phyloP scores from a whole-genome alignment of 2,888 invertebrate genomes.

The Drosophila meridionalis region DNA sequence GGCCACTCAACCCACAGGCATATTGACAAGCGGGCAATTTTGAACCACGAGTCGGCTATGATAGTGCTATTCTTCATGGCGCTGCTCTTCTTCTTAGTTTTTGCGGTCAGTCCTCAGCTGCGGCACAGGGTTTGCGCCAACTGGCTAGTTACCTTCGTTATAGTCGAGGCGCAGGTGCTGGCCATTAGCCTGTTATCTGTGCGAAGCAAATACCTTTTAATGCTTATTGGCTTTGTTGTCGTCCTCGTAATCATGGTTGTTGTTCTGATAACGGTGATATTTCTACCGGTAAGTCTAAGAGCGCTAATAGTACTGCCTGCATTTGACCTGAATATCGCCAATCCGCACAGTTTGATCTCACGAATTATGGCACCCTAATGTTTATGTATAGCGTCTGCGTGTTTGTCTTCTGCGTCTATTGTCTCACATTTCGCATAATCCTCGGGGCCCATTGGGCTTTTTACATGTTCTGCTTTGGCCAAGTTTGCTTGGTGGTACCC shows the following conservation, averaged over 20 bases:
- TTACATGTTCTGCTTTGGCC: conserved; percentile 27
- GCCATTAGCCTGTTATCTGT: conserved; percentile 21
- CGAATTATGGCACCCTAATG: conserved; percentile 23
- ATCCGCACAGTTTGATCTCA: conserved; percentile 45
- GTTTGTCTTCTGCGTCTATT: conserved; percentile 46
- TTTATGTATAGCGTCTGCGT: conserved; percentile 29
- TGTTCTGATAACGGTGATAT: conserved; percentile 1
- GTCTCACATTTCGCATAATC: conserved; percentile 10
- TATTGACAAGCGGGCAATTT: rapidly evolving
- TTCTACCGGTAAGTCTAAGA: conserved; percentile 42
- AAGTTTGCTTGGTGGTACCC: conserved; percentile 40
- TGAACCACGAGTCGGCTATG: conserved; percentile 26
- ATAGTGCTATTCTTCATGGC: conserved; percentile 39
- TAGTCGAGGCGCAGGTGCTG: conserved; percentile 45
- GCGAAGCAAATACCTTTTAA: not conserved
- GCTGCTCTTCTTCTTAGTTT: conserved; percentile 39
- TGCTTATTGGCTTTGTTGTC: conserved; percentile 19
- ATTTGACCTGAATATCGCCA: not conserved
- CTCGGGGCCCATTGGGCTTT: conserved; percentile 17
- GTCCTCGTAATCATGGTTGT: conserved; percentile 26
- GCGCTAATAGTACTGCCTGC: too few relatives aligned
- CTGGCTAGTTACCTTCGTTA: conserved; percentile 27
- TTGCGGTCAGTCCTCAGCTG: conserved; percentile 27
- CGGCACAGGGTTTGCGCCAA: conserved; percentile 27
- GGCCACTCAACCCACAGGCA: not conserved